These are phyloP conservation scores for Lontra canadensis DNA, from an alignment of 2,113 vertebrate species.

Conservation along the genomic window DNA sequence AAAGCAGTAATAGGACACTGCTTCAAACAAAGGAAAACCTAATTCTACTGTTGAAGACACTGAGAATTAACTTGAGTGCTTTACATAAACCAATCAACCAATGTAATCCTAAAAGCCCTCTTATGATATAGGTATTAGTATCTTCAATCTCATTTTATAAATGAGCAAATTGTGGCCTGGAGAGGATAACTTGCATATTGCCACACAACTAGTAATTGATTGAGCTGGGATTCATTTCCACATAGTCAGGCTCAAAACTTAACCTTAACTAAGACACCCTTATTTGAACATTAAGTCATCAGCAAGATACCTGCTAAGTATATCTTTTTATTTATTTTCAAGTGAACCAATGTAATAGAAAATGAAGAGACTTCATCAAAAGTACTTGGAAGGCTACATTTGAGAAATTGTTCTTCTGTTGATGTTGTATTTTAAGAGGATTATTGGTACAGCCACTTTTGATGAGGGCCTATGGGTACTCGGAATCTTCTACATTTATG, in stretches of 20 bases:
- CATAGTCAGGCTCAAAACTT: background rate
- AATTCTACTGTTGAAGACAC: background rate
- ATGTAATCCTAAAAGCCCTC: background rate
- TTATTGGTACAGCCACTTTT: background rate
- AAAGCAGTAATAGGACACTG: background rate
- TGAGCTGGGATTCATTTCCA: background rate
- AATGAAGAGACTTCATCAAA: background rate
- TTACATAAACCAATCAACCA: background rate
- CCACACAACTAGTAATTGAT: background rate
- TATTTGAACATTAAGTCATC: background rate
- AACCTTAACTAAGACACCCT: background rate
- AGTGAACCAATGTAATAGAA: background rate
- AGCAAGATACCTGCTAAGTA: background rate
- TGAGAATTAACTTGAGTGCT: background rate
- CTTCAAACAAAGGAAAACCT: background rate
- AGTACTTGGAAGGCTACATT: background rate
- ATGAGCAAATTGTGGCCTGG: background rate
- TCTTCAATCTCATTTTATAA: background rate
- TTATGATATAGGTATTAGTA: background rate
- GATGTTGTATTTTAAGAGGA: background rate
- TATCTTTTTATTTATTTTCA: background rate
- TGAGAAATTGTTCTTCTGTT: background rate
- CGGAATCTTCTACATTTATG: background rate
- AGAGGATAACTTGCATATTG: background rate
- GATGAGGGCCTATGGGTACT: background rate